Base-by-base conservation (phyloP, 2,797 vertebrate genomes). In the Pelodytes ibericus region DNA sequence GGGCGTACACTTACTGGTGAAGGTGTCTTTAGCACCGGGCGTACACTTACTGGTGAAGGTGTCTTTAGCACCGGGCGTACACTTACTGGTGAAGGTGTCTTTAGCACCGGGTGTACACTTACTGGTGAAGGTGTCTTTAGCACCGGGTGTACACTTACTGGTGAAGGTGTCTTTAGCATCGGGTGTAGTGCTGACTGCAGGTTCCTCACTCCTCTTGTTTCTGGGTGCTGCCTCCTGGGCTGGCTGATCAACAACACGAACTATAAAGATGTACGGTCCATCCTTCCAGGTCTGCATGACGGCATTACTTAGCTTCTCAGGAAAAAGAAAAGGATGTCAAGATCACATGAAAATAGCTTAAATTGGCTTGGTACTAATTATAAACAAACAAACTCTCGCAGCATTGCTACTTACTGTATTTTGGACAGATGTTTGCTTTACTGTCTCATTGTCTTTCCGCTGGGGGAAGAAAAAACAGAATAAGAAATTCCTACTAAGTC, bases 181-280 rank as follows among this genome's bases (percentile, higher is more conserved):
- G 72, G 82, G 5, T 83, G 70, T 73, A 79, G 53, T 33, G 72
- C 30, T 36, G 24, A 51, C 71, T 10, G 20, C 70, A 3, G 74
- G 63, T 27, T 22, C 56, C n/a, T 33, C 69, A 31, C 0, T 22
- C 76, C 61, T 77, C 75, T 81, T 83, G 41, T 3, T 2, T 36
- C 18, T 78, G 15, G 39, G 0, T 67, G 27, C n/a, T 66, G 81
- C 77, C n/a, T 89, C 85, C 69, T 88, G 91, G 11, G 13, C n/a
- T 15, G 69, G 71, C 0, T 82, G 7, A 74, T 82, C 72, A 18
- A 58, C 56, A 89, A 86, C 96, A 64, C 92, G 93, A 41, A 97
- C 89, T 63, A 99, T 96, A 90, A 99, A 98, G 88, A 98, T 88
- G 58, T 97, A 98, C 0, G 96, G 95, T 7, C 96, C 95, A 88